These are phyloP conservation scores for Rhynchomys soricoides DNA, from an alignment of 2,113 vertebrate genomes.

Conservation along the genomic window DNA sequence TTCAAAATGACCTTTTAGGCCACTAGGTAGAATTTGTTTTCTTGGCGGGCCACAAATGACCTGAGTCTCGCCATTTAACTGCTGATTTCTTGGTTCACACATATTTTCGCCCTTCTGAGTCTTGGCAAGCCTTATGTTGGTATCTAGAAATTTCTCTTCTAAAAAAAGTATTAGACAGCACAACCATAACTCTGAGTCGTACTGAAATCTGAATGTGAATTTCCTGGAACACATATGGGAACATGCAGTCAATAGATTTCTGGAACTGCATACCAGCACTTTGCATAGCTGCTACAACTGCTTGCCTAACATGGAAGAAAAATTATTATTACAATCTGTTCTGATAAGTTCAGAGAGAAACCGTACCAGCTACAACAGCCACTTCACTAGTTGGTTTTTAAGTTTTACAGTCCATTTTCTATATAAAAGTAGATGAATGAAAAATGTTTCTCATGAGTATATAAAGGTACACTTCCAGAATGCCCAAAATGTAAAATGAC, in stretches of 20 bases:
- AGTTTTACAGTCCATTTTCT: not conserved
- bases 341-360: constrained; percentile 59
- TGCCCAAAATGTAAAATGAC: not conserved
- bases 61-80: constrained; percentile 59
- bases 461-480: not conserved
- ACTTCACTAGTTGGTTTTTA: constrained; percentile 37
- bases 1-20: constrained; percentile 54
- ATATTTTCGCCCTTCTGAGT: constrained; percentile 75
- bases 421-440: not conserved
- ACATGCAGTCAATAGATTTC: constrained; percentile 76
- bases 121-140: constrained; percentile 72
- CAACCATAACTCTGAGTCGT: constrained; percentile 57
- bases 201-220: constrained; percentile 76
- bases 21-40: constrained; percentile 67
- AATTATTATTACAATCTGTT: constrained; percentile 62
- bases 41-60: constrained; percentile 59
- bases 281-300: constrained; percentile 57
- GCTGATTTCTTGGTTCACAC: constrained; percentile 67
- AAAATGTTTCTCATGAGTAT: constrained; percentile 1
- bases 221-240: constrained; percentile 76
- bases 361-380: constrained; percentile 6
- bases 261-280: constrained; percentile 71
- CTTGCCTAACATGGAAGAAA: constrained; percentile 61
- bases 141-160: constrained; percentile 74
- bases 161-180: constrained; percentile 63